Percentiles rank a stretch among this genome's conserved stretches.
phyloP scores from a whole-genome alignment of 2,888 invertebrate genomes.

The Myopa testacea region DNA sequence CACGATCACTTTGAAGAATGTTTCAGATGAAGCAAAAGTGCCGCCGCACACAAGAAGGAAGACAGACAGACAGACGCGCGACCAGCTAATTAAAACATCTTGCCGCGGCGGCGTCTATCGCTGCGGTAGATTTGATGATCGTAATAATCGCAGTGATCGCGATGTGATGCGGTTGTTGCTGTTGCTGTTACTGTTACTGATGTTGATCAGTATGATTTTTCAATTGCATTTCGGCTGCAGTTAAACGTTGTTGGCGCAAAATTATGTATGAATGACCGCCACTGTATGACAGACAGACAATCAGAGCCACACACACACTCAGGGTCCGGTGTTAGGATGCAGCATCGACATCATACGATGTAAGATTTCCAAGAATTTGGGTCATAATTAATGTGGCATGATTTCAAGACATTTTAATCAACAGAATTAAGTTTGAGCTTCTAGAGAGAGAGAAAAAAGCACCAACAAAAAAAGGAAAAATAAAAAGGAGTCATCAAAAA shows the following conservation, averaged over 20 bases:
- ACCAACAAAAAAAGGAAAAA: slow-evolving; percentile 34
- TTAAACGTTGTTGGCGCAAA: not conserved
- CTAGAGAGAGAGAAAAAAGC: slow-evolving; percentile 29
- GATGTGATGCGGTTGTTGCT: slow-evolving; percentile 11
- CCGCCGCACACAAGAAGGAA: slow-evolving; percentile 18
- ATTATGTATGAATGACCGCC: slow-evolving; percentile 60
- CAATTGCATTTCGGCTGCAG: slow-evolving; percentile 4
- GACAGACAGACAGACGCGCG: not conserved
- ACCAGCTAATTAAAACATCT: slow-evolving; percentile 36
- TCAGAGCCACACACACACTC: not conserved
- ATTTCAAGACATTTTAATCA: slow-evolving; percentile 63
- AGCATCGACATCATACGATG: slow-evolving; percentile 56
- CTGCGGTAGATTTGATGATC: slow-evolving; percentile 21
- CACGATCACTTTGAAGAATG: slow-evolving; percentile 16
- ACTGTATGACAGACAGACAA: slow-evolving; percentile 50
- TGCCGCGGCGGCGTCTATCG: slow-evolving; percentile 15
- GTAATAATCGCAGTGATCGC: slow-evolving; percentile 6
- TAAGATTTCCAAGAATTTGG: slow-evolving; percentile 66
- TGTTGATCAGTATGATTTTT: slow-evolving; percentile 1
- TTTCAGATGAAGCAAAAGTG: slow-evolving; percentile 35
- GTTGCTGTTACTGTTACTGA: slow-evolving; percentile 3
- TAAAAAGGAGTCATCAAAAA: not conserved
- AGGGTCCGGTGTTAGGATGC: not conserved
- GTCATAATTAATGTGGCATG: slow-evolving; percentile 69
- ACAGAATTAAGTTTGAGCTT: slow-evolving; percentile 51